A percentile compares a stretch with the other conserved stretches of the same genome.
phyloP scores from a whole-genome alignment of 1,140 invertebrate genomes.

The Lepidurus arcticus region DNA sequence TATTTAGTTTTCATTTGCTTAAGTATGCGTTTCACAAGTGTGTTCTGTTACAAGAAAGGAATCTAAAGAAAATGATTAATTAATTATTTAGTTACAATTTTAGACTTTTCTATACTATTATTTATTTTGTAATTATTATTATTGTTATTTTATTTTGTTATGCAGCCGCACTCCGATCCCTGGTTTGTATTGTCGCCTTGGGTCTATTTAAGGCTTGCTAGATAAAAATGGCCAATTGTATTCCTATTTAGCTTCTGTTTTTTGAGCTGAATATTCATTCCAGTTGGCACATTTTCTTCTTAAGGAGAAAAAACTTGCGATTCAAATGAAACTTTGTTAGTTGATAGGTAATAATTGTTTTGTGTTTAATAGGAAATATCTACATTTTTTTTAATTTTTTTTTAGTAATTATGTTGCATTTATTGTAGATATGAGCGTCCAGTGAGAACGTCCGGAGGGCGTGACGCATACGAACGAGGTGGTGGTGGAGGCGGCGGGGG shows the following conservation, averaged over 20 bases:
- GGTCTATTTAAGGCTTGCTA: conserved; percentile 22
- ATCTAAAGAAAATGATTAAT: neutral
- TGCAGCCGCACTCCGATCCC: conserved; percentile 10
- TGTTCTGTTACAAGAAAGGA: neutral
- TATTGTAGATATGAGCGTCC: neutral
- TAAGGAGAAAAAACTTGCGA: neutral
- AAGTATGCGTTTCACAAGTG: neutral
- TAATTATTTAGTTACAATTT: neutral
- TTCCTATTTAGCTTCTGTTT: neutral
- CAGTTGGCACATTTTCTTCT: neutral
- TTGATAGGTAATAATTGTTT: neutral
- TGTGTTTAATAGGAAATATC: neutral
- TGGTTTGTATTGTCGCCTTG: neutral
- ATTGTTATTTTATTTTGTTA: too few relatives aligned
- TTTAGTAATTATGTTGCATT: neutral
- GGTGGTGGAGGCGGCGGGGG: neutral
- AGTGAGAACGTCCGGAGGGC: neutral
- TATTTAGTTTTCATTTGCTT: neutral
- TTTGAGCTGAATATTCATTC: conserved; percentile 1
- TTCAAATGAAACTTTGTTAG: neutral
- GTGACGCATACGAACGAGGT: neutral
- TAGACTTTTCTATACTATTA: too few relatives aligned
- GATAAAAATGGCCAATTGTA: neutral
- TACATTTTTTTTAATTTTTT: neutral
- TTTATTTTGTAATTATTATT: too few relatives aligned